A percentile compares a stretch with the other conserved stretches of the same genome.
These are phyloP conservation scores for Syrphus vitripennis DNA, from an alignment of 2,888 invertebrate genomes.

Conservation along the genomic window DNA sequence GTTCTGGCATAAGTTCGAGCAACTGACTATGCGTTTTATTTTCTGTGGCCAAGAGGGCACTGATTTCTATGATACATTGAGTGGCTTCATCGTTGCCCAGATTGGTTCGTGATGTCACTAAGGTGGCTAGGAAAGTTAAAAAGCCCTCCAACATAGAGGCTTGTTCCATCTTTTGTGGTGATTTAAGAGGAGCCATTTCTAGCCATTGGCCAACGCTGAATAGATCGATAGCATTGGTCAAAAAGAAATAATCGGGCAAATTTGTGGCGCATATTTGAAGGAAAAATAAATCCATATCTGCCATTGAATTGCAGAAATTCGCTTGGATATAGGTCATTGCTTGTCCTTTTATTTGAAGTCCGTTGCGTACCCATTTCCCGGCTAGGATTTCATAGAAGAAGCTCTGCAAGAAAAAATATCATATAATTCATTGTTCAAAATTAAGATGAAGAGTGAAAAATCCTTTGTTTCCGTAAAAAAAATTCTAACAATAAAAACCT, in stretches of 20 bases:
- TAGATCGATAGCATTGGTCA: slow-evolving; percentile 94
- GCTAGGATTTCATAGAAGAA: slow-evolving; percentile 97
- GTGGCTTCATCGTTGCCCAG: slow-evolving; percentile 85
- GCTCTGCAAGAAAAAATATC: slow-evolving; percentile 85
- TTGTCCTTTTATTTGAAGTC: slow-evolving; percentile 98
- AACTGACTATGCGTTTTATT: slow-evolving; percentile 98
- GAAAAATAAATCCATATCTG: slow-evolving; percentile 97
- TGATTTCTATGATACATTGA: slow-evolving; percentile 93
- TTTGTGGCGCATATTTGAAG: slow-evolving; percentile 96
- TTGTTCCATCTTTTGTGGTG: slow-evolving; percentile 90
- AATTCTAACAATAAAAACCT: no score
- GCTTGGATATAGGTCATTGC: slow-evolving; percentile 99
- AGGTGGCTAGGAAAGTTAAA: slow-evolving; percentile 93
- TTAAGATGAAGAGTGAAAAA: no score
- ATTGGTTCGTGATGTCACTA: slow-evolving; percentile 94
- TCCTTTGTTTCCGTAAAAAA: no score
- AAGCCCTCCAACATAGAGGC: slow-evolving; percentile 97
- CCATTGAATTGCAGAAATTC: slow-evolving; percentile 99
- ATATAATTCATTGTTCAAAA: no score
- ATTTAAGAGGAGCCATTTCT: slow-evolving; percentile 87
- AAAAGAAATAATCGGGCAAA: slow-evolving; percentile 91
- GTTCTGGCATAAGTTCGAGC: slow-evolving; percentile 97
- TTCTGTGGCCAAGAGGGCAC: slow-evolving; percentile 94
- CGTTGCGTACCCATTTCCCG: slow-evolving; percentile 98
- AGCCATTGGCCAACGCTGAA: slow-evolving; percentile 94